Base-by-base conservation (phyloP, 2,888 invertebrate genomes). In the Pristionchus japonicus region DNA sequence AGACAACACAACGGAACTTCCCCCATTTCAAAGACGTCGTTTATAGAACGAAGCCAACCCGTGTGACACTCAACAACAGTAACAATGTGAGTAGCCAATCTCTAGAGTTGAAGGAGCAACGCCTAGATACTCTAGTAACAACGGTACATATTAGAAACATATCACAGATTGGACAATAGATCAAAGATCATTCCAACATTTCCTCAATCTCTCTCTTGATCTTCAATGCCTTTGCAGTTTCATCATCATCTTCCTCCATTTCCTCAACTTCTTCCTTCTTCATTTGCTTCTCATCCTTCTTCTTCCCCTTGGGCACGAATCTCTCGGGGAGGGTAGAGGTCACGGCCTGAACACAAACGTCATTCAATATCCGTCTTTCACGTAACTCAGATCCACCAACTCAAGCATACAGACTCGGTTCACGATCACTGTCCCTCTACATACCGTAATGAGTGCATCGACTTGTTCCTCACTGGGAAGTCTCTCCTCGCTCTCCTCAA, bases 401-500 rank as follows among this genome's bases (percentile, higher is more conserved):
- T n/a, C n/a, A n/a, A n/a, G n/a, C n/a, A n/a, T n/a, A n/a, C n/a
- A n/a, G n/a, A n/a, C n/a, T n/a, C n/a, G n/a, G n/a, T 57, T 57
- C 57, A n/a, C 57, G 57, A 3, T 20, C 2, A 20, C n/a, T 0
- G 3, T 57, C 57, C 23, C 23, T 40, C 37, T 23, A 40, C 70
- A 7, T 37, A 77, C 43, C 77, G 77, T 47, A 77, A 77, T 77
- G n/a, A 85, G 43, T 40, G 64, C 85, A 15, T 89, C 85, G 27
- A 91, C 86, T 40, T 90, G 88, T 31, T 90, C 90, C 87, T 91
- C 90, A 43, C 87, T 86, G 49, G 90, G 89, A 52, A 90, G 90
- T 27, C 92, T 70, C 84, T 92, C 92, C 87, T 92, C 92, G 4
- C 90, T 90, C 83, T 92, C 92, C 86, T 92, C 92, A n/a, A 91